These are phyloP conservation scores for Andricus quercusramuli DNA, from an alignment of 2,888 invertebrate species.

Conservation along the genomic window DNA sequence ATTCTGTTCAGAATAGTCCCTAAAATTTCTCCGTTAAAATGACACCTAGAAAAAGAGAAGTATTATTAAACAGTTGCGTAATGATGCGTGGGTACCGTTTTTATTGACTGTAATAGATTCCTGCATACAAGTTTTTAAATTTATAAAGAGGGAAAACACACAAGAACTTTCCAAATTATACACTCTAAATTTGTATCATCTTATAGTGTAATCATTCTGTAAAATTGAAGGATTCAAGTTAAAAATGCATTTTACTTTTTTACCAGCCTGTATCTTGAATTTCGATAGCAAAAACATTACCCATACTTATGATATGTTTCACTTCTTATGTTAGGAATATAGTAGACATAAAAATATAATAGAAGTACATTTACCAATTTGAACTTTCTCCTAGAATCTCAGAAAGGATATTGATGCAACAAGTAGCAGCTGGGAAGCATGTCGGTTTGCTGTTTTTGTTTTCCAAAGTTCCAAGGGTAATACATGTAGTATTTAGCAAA, in stretches of 20 bases:
- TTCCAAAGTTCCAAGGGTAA: slow-evolving; percentile 65
- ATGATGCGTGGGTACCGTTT: neutral
- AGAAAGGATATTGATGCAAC: slow-evolving; percentile 62
- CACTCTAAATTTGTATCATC: too few relatives aligned
- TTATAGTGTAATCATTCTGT: too few relatives aligned
- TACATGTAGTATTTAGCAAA: slow-evolving; percentile 58
- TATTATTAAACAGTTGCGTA: neutral
- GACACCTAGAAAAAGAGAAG: slow-evolving; percentile 18
- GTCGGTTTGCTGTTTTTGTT: slow-evolving; percentile 55
- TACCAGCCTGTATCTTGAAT: too few relatives aligned
- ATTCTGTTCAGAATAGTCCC: slow-evolving; percentile 8
- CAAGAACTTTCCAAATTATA: too few relatives aligned
- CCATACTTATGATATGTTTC: too few relatives aligned
- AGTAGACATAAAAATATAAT: neutral
- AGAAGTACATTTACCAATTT: slow-evolving; percentile 42
- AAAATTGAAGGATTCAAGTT: too few relatives aligned
- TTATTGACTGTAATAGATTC: slow-evolving; percentile 38
- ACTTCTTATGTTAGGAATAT: too few relatives aligned
- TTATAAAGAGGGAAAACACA: neutral
- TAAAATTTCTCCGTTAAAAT: neutral
- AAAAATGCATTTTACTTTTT: too few relatives aligned
- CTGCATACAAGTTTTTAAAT: slow-evolving; percentile 10
- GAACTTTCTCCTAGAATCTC: slow-evolving; percentile 57
- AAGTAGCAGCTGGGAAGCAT: slow-evolving; percentile 70
- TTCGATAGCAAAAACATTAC: too few relatives aligned